phyloP scores from a whole-genome alignment of 2,888 invertebrate genomes.

The Acanthosepion lycidas region DNA sequence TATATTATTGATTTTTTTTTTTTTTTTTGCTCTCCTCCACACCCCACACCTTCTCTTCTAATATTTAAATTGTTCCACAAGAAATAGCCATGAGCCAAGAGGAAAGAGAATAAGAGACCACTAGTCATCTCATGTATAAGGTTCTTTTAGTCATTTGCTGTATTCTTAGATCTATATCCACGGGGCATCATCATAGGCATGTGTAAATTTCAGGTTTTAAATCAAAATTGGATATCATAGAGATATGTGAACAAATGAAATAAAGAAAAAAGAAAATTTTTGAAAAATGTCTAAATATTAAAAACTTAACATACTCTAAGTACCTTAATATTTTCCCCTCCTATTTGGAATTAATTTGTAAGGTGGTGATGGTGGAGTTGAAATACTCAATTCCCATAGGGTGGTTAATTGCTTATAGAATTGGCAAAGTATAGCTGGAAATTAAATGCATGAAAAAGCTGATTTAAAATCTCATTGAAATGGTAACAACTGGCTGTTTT shows the following conservation, averaged over 20 bases:
- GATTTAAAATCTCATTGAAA: background rate
- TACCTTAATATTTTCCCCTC: background rate
- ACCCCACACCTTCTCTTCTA: background rate
- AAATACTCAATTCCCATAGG: background rate
- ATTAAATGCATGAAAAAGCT: background rate
- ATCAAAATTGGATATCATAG: background rate
- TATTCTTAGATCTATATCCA: slow-evolving; percentile 13
- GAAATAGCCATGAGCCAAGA: slow-evolving; percentile 8
- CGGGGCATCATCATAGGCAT: background rate
- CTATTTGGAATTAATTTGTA: background rate
- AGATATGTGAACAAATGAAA: background rate
- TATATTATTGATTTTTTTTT: background rate
- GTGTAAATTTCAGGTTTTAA: slow-evolving; percentile 5
- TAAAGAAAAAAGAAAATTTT: background rate
- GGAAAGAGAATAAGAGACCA: background rate
- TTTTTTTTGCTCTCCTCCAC: background rate
- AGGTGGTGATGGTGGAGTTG: no score
- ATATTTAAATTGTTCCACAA: background rate
- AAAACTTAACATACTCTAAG: background rate
- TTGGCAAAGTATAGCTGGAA: background rate
- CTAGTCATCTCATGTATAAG: background rate
- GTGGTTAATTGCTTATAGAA: background rate
- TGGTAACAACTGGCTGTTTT: no score
- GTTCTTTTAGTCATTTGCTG: background rate
- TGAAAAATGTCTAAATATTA: background rate